Percentiles rank a stretch among this genome's conserved stretches.
phyloP scores from a whole-genome alignment of 2,113 vertebrate species.

The Ophthalmolycus amberensis region DNA sequence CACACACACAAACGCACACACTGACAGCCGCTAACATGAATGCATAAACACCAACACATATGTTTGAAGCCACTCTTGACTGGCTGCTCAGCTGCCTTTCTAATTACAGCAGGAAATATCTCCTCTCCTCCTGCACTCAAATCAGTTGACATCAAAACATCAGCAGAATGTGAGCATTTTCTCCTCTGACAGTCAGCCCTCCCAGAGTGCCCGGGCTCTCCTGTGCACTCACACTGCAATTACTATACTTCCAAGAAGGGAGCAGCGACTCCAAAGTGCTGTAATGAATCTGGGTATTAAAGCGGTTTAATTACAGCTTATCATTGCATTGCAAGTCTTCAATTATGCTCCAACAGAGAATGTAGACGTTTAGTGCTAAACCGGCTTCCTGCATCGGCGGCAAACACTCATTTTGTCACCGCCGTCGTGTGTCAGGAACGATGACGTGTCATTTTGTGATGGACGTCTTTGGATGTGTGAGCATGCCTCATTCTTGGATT shows the following conservation, averaged over 20 bases:
- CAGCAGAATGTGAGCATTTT: not conserved
- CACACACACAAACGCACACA: conserved; percentile 10
- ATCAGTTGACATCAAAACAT: conserved; percentile 5
- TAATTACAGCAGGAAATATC: conserved; percentile 50
- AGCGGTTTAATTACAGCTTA: conserved; percentile 79
- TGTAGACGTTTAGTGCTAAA: conserved; percentile 70
- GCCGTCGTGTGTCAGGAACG: conserved; percentile 15
- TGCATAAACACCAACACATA: conserved; percentile 17
- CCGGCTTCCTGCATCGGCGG: conserved; percentile 19
- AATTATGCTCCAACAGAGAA: conserved; percentile 70
- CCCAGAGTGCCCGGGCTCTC: conserved; percentile 17
- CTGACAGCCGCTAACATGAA: conserved; percentile 34
- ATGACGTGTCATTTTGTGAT: conserved; percentile 11
- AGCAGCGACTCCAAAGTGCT: conserved; percentile 46
- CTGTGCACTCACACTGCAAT: conserved; percentile 43
- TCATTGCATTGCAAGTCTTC: conserved; percentile 64
- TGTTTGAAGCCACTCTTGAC: conserved; percentile 26
- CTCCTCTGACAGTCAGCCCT: conserved; percentile 6
- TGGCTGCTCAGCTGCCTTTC: conserved; percentile 16
- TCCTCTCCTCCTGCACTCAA: conserved; percentile 1
- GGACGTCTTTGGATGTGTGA: conserved; percentile 16
- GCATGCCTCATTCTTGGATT: conserved; percentile 9
- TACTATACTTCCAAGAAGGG: conserved; percentile 60
- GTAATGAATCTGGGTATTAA: conserved; percentile 76
- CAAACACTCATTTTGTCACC: conserved; percentile 26